Evolutionary conservation across 2,797 vertebrate genomes (phyloP).

Genomic region (Epinephelus malabaricus): DNA sequence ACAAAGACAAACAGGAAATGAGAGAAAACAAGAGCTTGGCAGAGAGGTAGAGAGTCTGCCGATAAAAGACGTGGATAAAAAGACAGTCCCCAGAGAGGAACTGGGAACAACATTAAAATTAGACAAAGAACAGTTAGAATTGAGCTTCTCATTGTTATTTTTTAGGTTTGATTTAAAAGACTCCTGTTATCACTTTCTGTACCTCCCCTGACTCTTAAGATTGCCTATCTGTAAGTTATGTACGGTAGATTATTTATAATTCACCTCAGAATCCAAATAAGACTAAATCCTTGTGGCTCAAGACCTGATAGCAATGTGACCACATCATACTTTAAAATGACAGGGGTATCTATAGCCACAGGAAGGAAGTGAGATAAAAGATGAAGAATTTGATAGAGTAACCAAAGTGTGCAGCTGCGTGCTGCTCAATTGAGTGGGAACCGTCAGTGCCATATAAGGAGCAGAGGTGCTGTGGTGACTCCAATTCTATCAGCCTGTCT

Average conservation of each 20-base stretch:
- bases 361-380: constrained; percentile 31
- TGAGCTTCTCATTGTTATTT: not conserved
- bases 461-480: constrained; percentile 54
- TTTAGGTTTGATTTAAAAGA: not conserved
- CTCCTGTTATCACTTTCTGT: not conserved
- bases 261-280: not conserved
- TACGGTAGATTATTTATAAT: not conserved
- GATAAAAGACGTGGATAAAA: not conserved
- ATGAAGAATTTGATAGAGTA: not conserved
- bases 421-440: constrained; percentile 37
- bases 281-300: not conserved
- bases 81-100: not conserved
- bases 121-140: not conserved
- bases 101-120: not conserved
- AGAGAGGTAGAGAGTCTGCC: not conserved
- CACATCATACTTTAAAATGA: not conserved
- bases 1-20: not conserved
- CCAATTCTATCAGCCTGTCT: constrained; percentile 59
- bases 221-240: not conserved
- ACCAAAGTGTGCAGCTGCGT: not conserved
- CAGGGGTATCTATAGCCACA: constrained; percentile 10
- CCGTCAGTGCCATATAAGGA: constrained; percentile 74
- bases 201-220: not conserved
- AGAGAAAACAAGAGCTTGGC: not conserved
- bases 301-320: not conserved